Evolutionary conservation across 2,888 invertebrate species (phyloP).

Genomic region (Pteria penguin): DNA sequence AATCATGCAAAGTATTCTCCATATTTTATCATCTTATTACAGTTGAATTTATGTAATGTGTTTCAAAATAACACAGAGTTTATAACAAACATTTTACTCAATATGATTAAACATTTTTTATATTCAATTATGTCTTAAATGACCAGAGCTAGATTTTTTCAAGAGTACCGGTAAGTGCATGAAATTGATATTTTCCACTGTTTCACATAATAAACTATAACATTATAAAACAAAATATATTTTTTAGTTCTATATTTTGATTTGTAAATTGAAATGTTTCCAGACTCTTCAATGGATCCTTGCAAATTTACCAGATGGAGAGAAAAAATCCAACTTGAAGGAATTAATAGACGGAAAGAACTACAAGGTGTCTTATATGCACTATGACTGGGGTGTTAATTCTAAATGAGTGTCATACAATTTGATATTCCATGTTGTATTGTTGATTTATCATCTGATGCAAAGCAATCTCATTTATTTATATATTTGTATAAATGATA

Average conservation of each 20-base stretch:
- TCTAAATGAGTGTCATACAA: slow-evolving; percentile 52
- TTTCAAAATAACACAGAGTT: too few species aligned
- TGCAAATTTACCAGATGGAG: slow-evolving; percentile 60
- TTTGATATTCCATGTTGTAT: too few species aligned
- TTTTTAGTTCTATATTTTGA: background rate
- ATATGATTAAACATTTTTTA: too few species aligned
- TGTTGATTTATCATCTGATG: too few species aligned
- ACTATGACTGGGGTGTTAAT: slow-evolving; percentile 77
- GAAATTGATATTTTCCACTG: background rate
- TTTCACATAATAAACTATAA: background rate
- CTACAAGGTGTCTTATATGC: slow-evolving; percentile 66
- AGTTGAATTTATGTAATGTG: too few species aligned
- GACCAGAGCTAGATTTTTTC: too few species aligned
- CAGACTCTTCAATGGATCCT: slow-evolving; percentile 70
- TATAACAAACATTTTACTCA: too few species aligned
- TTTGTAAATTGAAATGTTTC: slow-evolving; percentile 10
- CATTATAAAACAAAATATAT: background rate
- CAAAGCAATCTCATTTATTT: too few species aligned
- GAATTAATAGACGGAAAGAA: slow-evolving; percentile 59
- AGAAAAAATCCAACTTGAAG: slow-evolving; percentile 63
- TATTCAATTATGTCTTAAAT: too few species aligned
- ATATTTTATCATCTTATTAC: too few species aligned
- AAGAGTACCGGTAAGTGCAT: background rate
- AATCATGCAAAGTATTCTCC: too few species aligned
- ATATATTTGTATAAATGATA: too few species aligned